Evolutionary conservation across 2,113 vertebrate species (phyloP), one percentile per base, ranked within the genome.

Genomic region (Amia ocellicauda): DNA sequence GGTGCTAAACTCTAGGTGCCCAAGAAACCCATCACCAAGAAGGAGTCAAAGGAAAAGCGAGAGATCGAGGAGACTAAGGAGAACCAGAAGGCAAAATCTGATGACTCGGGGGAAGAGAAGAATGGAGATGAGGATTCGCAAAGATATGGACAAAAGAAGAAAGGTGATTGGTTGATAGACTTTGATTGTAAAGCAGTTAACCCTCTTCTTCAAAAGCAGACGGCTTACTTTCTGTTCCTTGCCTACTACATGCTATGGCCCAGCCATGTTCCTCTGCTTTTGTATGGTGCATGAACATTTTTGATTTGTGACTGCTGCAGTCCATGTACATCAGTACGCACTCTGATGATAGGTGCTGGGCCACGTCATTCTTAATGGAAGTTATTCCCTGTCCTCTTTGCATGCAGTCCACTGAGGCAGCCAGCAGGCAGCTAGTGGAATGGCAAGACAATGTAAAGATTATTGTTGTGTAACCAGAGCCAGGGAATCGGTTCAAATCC

Each of bases 101-200:
- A 98, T 24, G 97, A 98, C 73, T 98, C 97, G 0, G 95, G 94
- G 59, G 96, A 99, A 65, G 97, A 99, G 75, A 97, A 96, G 78
- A 99, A 97, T 2, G 90, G 93, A 0, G 94, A 98, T 0, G 95
- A 97, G 16, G 96, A 98, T 70, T 86, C 90, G 52, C 94, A 96
- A 79, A 94, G 91, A 79, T 93, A 93, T 0, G 88, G 91, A 0
- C 91, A 95, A 50, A 96, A 93, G 83, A 99, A 95, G 76, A 97
- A 94, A 93, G 96, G 96, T 96, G 74, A 76, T 45, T 11, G 1
- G 3, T n/a, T n/a, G n/a, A n/a, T n/a, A n/a, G n/a, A n/a, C n/a
- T n/a, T n/a, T n/a, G n/a, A n/a, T n/a, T n/a, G n/a, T n/a, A n/a
- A n/a, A n/a, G n/a, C n/a, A n/a, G n/a, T n/a, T n/a, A n/a, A n/a